Evolutionary conservation across 2,888 invertebrate species (phyloP), one percentile per base, ranked within the genome.

Genomic region (Drosophila peninsularis): DNA sequence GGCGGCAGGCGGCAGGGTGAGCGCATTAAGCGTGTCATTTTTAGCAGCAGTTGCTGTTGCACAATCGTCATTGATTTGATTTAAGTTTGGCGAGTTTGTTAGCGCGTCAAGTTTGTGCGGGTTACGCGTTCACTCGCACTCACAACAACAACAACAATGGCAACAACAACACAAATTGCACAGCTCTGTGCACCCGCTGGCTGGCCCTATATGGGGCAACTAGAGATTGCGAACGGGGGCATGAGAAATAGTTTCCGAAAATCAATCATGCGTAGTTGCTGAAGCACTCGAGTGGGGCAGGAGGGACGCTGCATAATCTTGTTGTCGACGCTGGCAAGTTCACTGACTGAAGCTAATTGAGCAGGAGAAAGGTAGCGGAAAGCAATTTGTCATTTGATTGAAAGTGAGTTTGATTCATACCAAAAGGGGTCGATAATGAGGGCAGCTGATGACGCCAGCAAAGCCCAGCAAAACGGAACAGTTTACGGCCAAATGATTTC

Each of bases 381-480:
- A 88, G 77, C 80, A 73, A 78, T 85, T 88, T 85, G 86, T 88
- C 86, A 85, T 70, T 70, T 85, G 82, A 82, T 82, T 85, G 85
- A 82, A 82, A 82, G 82, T 73, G 82, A 88, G 62, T 79, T 75
- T 82, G 72, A 85, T 82, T 84, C 71, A 84, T 17, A 24, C 57
- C 57, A 41, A 66, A 10, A 13, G 24, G 32, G 44, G 17, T 52
- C 68, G 53, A 57, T 78, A 75, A 75, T 77, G 62, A 57, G 62
- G 62, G 17, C 64, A 71, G 19, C 42, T 49, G 34, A 52, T 41
- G 30, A 45, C 36, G 45, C 27, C 14, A 24, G 45, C 37, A 41
- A 50, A 36, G 37, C 14, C 5, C 50, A 44, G 32, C 10, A 32
- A 37, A 37, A 45, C 34, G 11, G 21, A 50, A 37, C 17, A 24